phyloP scores from a whole-genome alignment of 2,797 vertebrate species.

The Ara ararauna region DNA sequence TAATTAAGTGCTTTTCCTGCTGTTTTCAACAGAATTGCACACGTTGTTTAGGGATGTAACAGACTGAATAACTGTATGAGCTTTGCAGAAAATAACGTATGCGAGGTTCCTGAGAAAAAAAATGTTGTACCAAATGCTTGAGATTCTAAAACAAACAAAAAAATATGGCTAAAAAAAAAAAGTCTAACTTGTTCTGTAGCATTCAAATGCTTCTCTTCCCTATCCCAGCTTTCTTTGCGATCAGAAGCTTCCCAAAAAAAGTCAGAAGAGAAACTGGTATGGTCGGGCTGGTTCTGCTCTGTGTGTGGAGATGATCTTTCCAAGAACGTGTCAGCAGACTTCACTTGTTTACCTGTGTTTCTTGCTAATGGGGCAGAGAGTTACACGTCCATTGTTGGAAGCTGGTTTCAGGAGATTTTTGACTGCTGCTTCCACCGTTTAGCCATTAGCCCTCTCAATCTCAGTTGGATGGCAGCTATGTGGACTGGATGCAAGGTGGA shows the following conservation, averaged over 20 bases:
- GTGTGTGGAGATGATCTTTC: conserved; percentile 84
- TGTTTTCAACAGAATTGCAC: background rate
- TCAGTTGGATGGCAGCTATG: conserved; percentile 90
- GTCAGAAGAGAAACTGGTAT: conserved; percentile 78
- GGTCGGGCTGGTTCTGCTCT: conserved; percentile 92
- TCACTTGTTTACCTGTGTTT: conserved; percentile 90
- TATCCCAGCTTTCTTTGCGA: conserved; percentile 10
- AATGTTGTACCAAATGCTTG: background rate
- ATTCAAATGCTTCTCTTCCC: background rate
- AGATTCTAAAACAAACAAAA: background rate
- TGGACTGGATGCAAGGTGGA: conserved; percentile 87
- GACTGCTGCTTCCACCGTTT: conserved; percentile 90
- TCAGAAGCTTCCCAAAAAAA: conserved; percentile 59
- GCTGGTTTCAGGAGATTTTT: conserved; percentile 91
- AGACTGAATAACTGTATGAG: background rate
- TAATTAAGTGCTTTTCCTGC: background rate
- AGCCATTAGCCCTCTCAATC: conserved; percentile 83
- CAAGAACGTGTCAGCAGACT: conserved; percentile 79
- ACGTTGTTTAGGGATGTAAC: background rate
- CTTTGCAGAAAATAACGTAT: background rate
- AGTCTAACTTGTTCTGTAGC: background rate
- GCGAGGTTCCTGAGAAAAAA: background rate
- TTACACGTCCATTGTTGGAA: conserved; percentile 82
- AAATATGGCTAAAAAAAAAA: background rate
- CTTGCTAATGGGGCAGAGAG: conserved; percentile 82